A percentile compares a stretch with the other conserved stretches of the same genome.
These are phyloP conservation scores for Notothenia rossii DNA, from an alignment of 2,113 vertebrate species.

Conservation along the genomic window DNA sequence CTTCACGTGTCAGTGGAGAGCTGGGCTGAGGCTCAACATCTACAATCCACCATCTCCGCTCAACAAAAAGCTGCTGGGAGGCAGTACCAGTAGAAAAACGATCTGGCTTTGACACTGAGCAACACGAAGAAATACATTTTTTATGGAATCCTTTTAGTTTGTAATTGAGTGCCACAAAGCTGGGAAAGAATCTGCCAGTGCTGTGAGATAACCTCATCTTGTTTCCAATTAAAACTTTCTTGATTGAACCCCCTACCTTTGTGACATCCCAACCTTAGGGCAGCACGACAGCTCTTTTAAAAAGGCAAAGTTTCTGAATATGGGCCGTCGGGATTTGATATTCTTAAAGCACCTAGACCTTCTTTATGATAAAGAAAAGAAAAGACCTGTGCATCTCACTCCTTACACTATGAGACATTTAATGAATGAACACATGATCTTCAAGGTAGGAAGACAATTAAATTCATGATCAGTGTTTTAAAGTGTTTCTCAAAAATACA, in stretches of 20 bases:
- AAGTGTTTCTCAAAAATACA: too few relatives aligned
- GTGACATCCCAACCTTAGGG: too few relatives aligned
- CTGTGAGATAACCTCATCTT: too few relatives aligned
- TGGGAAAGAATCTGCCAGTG: background rate
- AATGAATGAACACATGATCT: too few relatives aligned
- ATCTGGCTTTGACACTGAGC: background rate
- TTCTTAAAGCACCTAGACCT: too few relatives aligned
- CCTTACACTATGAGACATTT: background rate
- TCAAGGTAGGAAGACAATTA: background rate
- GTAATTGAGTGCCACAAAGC: background rate
- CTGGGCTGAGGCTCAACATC: conserved; percentile 1
- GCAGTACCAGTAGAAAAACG: background rate
- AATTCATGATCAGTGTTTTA: background rate
- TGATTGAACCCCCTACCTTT: too few relatives aligned
- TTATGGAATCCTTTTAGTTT: background rate
- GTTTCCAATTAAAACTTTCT: too few relatives aligned
- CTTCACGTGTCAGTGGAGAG: background rate
- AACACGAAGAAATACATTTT: background rate
- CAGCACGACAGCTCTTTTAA: too few relatives aligned
- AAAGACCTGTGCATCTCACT: too few relatives aligned
- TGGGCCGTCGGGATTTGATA: too few relatives aligned
- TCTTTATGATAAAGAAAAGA: too few relatives aligned
- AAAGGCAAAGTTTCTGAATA: too few relatives aligned
- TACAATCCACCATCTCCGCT: background rate
- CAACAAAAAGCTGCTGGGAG: background rate